Conservation (phyloP, 2,113 vertebrate species). For the Litocranius walleri region DNA sequence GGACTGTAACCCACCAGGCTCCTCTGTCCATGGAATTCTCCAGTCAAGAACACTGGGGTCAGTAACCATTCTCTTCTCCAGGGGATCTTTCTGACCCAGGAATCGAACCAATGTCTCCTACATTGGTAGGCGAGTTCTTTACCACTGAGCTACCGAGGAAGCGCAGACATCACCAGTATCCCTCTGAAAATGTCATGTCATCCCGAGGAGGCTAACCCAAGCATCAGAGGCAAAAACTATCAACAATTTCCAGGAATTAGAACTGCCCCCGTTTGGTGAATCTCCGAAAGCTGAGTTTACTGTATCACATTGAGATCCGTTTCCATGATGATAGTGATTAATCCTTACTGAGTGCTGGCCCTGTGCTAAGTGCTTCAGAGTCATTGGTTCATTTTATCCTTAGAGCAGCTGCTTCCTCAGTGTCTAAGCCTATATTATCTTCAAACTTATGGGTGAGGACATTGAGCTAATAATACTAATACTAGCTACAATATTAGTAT, state of each 20-base stretch:
- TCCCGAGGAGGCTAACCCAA: not conserved
- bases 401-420: fast-evolving
- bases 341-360: not conserved
- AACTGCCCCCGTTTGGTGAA: not conserved
- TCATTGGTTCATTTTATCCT: not conserved
- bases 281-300: too few relatives aligned
- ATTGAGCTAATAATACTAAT: too few relatives aligned
- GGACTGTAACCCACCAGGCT: not conserved
- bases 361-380: fast-evolving
- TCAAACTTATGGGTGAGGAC: not conserved
- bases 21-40: not conserved
- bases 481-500: too few relatives aligned
- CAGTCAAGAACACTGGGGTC: not conserved
- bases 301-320: fast-evolving
- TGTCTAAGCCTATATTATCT: not conserved
- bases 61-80: not conserved
- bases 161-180: fast-evolving
- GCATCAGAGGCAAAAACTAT: not conserved
- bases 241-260: not conserved
- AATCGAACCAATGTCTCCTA: not conserved
- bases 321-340: not conserved
- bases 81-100: not conserved
- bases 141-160: not conserved
- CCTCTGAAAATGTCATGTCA: not conserved
- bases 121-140: not conserved